These are phyloP conservation scores for Drosophila quadrilineata DNA, from an alignment of 1,140 invertebrate genomes.

Conservation along the genomic window DNA sequence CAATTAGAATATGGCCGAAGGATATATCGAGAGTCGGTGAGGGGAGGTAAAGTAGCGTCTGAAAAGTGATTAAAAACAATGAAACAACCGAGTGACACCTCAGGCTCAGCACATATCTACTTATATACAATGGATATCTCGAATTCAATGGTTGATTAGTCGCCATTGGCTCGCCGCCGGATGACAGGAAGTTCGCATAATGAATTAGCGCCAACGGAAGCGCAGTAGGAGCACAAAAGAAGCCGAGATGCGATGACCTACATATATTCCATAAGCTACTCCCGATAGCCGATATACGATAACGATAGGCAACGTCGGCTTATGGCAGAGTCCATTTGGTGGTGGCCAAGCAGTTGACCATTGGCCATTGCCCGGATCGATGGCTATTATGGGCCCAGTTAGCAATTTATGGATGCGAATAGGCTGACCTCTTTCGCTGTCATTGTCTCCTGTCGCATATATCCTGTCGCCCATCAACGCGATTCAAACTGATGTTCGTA, in stretches of 20 bases:
- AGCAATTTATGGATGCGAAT: constrained; percentile 57
- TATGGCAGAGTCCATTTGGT: constrained; percentile 2
- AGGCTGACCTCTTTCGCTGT: too few species aligned
- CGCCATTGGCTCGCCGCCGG: constrained; percentile 41
- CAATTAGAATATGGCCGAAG: constrained; percentile 50
- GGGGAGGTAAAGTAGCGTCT: too few species aligned
- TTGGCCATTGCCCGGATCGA: constrained; percentile 6
- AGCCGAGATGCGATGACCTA: too few species aligned
- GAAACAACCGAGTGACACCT: constrained; percentile 8
- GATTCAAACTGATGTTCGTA: constrained; percentile 16
- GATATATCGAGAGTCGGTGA: constrained; percentile 28
- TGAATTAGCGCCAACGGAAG: constrained; percentile 69
- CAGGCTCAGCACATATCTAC: too few species aligned
- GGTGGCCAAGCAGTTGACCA: too few species aligned
- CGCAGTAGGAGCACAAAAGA: constrained; percentile 45
- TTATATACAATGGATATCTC: too few species aligned
- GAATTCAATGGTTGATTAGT: too few species aligned
- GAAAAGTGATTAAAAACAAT: constrained; percentile 77
- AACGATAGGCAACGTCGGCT: background rate
- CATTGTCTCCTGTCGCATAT: too few species aligned
- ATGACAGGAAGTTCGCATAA: constrained; percentile 74
- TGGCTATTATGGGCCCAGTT: constrained; percentile 30
- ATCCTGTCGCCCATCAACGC: too few species aligned
- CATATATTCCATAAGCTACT: too few species aligned
- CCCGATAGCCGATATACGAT: background rate